Base-by-base conservation (phyloP, 2,113 vertebrate genomes). In the Nothoprocta pentlandii region DNA sequence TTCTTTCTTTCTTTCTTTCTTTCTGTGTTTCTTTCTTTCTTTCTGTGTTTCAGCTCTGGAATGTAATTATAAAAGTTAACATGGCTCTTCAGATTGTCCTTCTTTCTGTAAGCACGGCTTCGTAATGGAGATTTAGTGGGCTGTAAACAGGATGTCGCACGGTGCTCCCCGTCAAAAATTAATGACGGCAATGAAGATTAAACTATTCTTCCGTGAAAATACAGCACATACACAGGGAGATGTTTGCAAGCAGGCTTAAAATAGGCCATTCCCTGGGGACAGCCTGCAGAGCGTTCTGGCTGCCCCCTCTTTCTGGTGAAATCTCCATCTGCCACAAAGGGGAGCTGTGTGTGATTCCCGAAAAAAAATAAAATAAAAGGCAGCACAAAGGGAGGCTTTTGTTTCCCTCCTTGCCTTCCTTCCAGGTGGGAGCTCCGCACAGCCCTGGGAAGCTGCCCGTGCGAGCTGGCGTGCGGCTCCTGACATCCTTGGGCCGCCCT, bases 111-210 rank as follows among this genome's bases (percentile, higher is more conserved):
- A 93, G 94, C 71, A 58, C 41, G 51, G 66, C 81, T 91, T 95
- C 74, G 30, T 89, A 87, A 94, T 64, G 80, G 85, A 95, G 84
- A 92, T 92, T 88, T 88, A 85, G 93, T 80, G 42, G 69, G 70
- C 91, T 96, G 89, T 97, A 97, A 96, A 96, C 90, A 94, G 95
- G 93, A 92, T 96, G 95, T 96, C 64, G 41, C 91, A 93, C 92
- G 89, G 70, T 94, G 91, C 70, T 80, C 70, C 91, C 77, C 76
- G 74, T 92, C 88, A 93, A 97, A 94, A 96, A 95, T 87, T 96
- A 90, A 95, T 84, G 89, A 87, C 61, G 93, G 90, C 78, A 53
- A 92, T 91, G 84, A 94, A 93, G 91, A 96, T 88, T 89, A 93
- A 95, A 89, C 93, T 94, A 61, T 91, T 92, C 86, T 97, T 94